Conservation (phyloP, 2,113 vertebrate genomes). For the Phalacrocorax brasilianus region DNA sequence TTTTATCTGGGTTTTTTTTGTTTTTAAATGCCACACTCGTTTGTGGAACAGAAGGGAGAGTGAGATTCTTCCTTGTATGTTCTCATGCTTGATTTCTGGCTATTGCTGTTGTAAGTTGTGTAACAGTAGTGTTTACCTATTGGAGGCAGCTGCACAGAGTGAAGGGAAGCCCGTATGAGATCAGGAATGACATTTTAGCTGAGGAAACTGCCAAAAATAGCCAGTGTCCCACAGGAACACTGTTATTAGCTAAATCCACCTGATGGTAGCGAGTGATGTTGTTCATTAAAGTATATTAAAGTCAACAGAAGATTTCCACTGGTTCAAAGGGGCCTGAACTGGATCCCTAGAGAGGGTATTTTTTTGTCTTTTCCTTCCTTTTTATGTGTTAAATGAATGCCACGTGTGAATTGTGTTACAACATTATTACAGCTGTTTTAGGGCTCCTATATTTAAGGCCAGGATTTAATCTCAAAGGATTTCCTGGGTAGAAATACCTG, state of each 20-base stretch:
- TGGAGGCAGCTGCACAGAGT: background rate
- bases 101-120: background rate
- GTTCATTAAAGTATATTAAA: background rate
- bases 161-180: background rate
- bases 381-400: background rate
- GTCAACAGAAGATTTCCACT: background rate
- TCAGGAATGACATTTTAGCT: background rate
- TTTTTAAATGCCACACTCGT: background rate
- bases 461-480: background rate
- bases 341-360: background rate
- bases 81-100: background rate
- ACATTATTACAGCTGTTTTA: background rate
- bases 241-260: background rate
- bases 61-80: background rate
- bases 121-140: background rate
- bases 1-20: background rate
- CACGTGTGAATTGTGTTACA: background rate
- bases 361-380: slow-evolving; percentile 11
- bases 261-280: background rate
- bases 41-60: background rate
- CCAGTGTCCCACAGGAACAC: background rate
- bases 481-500: background rate
- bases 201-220: background rate
- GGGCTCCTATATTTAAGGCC: background rate
- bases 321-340: background rate